Evolutionary conservation across 2,113 vertebrate species (phyloP), one percentile per base, ranked within the genome.

Genomic region (Piliocolobus tephrosceles): DNA sequence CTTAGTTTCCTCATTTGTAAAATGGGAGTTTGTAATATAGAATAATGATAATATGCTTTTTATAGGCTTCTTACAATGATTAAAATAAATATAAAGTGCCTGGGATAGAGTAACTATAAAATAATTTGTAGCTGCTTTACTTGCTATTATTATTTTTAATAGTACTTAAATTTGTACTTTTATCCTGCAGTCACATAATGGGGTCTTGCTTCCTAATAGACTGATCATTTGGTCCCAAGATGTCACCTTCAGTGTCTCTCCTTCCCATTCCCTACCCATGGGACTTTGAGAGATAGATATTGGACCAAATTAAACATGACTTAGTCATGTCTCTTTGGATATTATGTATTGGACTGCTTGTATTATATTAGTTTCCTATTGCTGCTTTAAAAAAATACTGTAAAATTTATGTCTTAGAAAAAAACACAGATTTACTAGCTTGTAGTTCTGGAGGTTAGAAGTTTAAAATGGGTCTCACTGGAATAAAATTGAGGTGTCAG

Each of bases 91-190:
- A 30, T 61, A 52, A 90, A 76, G 8, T 75, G 9, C n/a, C 23
- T 80, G 32, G 25, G 38, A 73, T 73, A 55, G 10, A 88, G 47
- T 45, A 95, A 8, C 52, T 73, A 35, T 43, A 86, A 43, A 91
- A 76, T 20, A 97, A 40, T 40, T 82, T n/a, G 35, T 64, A n/a
- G 18, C 8, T 55, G 35, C 50, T 95, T 80, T 95, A 6, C 40
- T 80, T 84, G 76, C 38, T 93, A 32, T 68, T 86, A 17, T 38
- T 68, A 95, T 90, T 84, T 70, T 82, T 68, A 52, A 43, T 40
- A 81, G 38, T 88, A 43, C 32, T n/a, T 81, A 90, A 73, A 86
- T 89, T 80, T 79, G 22, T 86, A 61, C 27, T 96, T 95, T 76
- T 82, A 72, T 16, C 8, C 57, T 66, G 13, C 25, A 38, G 43